Percentiles rank a stretch among this genome's conserved stretches.
Evolutionary conservation across 2,797 vertebrate species (phyloP).

Genomic region (Fundulus diaphanus): DNA sequence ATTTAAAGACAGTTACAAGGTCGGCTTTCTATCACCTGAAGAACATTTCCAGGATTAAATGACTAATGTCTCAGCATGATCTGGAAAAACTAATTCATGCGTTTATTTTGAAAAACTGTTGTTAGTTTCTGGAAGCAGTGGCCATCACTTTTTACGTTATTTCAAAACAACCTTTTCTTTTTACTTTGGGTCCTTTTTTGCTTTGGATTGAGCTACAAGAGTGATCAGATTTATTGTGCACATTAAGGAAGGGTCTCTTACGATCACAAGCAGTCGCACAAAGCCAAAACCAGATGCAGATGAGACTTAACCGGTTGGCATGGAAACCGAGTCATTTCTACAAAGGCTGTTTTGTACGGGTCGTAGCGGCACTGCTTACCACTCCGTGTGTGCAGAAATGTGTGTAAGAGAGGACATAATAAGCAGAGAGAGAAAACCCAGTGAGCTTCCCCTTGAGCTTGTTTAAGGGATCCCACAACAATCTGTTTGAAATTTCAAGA

Average conservation of each 20-base stretch:
- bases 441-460: constrained; percentile 26
- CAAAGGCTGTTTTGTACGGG: constrained; percentile 9
- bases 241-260: background rate
- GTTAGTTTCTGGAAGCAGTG: no score
- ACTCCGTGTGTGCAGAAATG: constrained; percentile 1
- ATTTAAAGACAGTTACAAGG: no score
- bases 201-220: background rate
- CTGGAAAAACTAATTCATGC: no score
- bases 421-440: constrained; percentile 14
- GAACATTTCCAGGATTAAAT: no score
- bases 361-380: background rate
- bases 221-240: background rate
- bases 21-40: no score
- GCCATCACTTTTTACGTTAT: no score
- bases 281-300: constrained; percentile 19
- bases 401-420: constrained; percentile 10
- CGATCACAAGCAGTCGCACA: background rate
- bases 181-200: background rate
- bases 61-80: no score
- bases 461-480: constrained; percentile 46
- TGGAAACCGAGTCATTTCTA: constrained; percentile 41
- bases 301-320: constrained; percentile 46
- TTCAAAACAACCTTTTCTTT: background rate
- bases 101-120: no score
- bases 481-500: background rate